Conservation (phyloP, 1,140 invertebrate species). For the Drosophila tristis region DNA sequence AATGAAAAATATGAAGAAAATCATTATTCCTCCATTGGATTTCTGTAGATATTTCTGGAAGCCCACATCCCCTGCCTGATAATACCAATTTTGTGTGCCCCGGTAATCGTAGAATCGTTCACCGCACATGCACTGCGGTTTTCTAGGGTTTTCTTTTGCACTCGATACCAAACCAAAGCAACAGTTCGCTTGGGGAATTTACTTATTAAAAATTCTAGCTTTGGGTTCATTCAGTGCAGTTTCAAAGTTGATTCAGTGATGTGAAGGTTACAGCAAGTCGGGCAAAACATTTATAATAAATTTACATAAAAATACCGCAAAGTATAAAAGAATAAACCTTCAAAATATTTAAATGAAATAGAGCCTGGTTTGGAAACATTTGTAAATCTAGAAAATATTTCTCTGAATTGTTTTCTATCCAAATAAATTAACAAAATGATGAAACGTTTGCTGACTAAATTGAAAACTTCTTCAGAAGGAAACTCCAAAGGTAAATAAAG, state of each 20-base stretch:
- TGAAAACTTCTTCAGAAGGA: slow-evolving; percentile 24
- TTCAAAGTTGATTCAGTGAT: slow-evolving; percentile 29
- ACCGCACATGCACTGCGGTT: slow-evolving; percentile 54
- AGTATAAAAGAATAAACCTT: neutral
- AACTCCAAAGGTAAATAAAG: slow-evolving; percentile 13
- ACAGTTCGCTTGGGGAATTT: slow-evolving; percentile 17
- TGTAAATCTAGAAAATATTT: neutral
- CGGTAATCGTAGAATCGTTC: slow-evolving; percentile 12
- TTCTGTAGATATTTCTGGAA: slow-evolving; percentile 26
- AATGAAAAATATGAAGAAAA: slow-evolving; percentile 11
- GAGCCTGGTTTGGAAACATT: neutral
- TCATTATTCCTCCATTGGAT: neutral
- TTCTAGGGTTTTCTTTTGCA: slow-evolving; percentile 32
- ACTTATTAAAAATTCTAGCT: slow-evolving; percentile 17
- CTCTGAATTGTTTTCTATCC: too few relatives aligned
- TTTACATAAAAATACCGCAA: neutral
- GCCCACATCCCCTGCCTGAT: slow-evolving; percentile 6
- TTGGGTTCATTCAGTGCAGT: slow-evolving; percentile 24
- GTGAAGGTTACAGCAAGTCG: slow-evolving; percentile 37
- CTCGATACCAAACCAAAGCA: slow-evolving; percentile 35
- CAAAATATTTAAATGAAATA: neutral
- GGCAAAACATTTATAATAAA: neutral
- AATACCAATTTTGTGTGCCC: slow-evolving; percentile 40
- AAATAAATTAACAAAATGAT: slow-evolving; percentile 43
- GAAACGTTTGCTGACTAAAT: slow-evolving; percentile 40